Evolutionary conservation across 1,140 invertebrate genomes (phyloP).

Genomic region (Anadara kagoshimensis): DNA sequence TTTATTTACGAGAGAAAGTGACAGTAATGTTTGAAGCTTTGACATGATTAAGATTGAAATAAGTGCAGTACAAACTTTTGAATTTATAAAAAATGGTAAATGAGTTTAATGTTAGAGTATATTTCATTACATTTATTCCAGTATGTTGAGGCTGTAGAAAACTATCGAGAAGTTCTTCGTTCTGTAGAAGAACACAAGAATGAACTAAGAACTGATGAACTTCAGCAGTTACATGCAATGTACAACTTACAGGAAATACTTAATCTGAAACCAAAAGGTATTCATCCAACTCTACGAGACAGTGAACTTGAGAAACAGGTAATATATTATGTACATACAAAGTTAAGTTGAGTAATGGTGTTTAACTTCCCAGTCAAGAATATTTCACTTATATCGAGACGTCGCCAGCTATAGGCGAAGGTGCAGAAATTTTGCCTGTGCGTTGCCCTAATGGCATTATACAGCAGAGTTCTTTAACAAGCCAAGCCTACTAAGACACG

Average conservation of each 20-base stretch:
- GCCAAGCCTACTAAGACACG: too few species aligned
- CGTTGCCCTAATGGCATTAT: too few species aligned
- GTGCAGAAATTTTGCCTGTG: too few species aligned
- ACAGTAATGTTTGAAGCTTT: too few species aligned
- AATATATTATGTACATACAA: background rate
- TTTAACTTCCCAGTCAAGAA: too few species aligned
- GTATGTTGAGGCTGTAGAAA: conserved; percentile 76
- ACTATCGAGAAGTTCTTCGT: conserved; percentile 79
- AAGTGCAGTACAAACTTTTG: too few species aligned
- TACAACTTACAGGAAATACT: conserved; percentile 80
- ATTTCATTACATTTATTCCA: conserved; percentile 33
- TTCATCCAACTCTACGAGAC: conserved; percentile 77
- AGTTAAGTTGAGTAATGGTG: background rate
- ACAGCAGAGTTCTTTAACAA: too few species aligned
- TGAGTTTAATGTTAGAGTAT: background rate
- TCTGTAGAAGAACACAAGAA: conserved; percentile 77
- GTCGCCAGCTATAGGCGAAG: too few species aligned
- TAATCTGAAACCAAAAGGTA: conserved; percentile 56
- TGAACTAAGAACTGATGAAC: conserved; percentile 77
- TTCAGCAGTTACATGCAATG: conserved; percentile 82
- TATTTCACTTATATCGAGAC: too few species aligned
- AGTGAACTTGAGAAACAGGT: conserved; percentile 74
- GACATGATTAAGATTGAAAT: too few species aligned
- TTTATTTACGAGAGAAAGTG: too few species aligned
- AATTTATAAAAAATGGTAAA: too few species aligned